phyloP scores from a whole-genome alignment of 2,888 invertebrate genomes.

The Elegia similella region DNA sequence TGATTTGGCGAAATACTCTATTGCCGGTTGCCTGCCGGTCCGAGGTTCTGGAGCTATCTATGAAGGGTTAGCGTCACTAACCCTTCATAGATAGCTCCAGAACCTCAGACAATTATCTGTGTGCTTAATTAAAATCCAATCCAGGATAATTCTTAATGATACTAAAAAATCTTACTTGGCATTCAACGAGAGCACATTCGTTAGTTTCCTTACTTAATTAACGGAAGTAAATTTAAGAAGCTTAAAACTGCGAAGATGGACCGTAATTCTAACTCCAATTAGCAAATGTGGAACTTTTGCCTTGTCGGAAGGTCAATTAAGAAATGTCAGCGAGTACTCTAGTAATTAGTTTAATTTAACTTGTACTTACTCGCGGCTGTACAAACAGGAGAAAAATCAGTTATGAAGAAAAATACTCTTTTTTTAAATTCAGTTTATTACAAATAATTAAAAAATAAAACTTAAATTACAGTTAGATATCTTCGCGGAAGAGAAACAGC shows the following conservation, averaged over 20 bases:
- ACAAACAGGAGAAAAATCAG: background rate
- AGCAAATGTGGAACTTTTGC: constrained; percentile 56
- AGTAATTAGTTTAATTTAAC: constrained; percentile 49
- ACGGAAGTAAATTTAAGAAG: constrained; percentile 25
- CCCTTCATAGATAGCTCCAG: no score
- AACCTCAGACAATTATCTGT: no score
- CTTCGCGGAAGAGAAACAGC: no score
- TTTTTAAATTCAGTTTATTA: background rate
- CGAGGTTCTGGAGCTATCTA: no score
- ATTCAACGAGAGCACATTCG: constrained; percentile 15
- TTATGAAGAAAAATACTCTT: background rate
- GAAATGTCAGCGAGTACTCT: constrained; percentile 46
- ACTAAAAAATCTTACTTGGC: background rate
- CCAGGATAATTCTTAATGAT: background rate
- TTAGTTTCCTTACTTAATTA: constrained; percentile 28
- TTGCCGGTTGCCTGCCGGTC: no score
- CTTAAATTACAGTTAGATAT: no score
- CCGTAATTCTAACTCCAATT: constrained; percentile 54
- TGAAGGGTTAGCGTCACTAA: no score
- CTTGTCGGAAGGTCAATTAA: constrained; percentile 54
- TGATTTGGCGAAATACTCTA: no score
- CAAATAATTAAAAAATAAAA: no score
- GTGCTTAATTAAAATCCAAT: no score
- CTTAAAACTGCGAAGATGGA: constrained; percentile 38
- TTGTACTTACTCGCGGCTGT: constrained; percentile 23